Percentiles rank a stretch among this genome's conserved stretches.
These are phyloP conservation scores for Eupithecia pulchellata DNA, from an alignment of 2,888 invertebrate species.

Conservation along the genomic window DNA sequence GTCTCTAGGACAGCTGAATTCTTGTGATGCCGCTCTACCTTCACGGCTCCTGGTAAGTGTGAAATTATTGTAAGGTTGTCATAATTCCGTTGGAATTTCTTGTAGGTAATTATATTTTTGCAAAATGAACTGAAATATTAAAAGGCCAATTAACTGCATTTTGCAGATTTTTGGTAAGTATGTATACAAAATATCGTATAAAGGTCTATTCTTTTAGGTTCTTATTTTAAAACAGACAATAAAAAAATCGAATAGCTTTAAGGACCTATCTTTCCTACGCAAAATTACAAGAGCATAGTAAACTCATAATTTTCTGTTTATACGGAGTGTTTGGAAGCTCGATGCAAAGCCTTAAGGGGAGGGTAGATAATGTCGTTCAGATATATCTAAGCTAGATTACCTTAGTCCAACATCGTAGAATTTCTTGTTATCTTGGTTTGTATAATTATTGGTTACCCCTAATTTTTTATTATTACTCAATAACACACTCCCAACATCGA, in stretches of 20 bases:
- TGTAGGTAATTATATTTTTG: neutral
- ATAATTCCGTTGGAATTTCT: constrained; percentile 5
- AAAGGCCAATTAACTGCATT: constrained; percentile 1
- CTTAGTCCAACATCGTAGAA: too few relatives aligned
- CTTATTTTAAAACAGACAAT: neutral
- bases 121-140: constrained; percentile 7
- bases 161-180: neutral
- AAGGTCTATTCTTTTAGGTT: neutral
- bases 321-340: too few relatives aligned
- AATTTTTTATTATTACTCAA: too few relatives aligned
- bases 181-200: neutral
- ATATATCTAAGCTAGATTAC: too few relatives aligned
- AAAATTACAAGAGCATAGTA: neutral
- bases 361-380: too few relatives aligned
- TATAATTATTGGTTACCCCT: too few relatives aligned
- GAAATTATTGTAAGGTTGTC: neutral
- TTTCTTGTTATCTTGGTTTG: too few relatives aligned
- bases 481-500: too few relatives aligned
- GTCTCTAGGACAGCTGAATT: neutral
- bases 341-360: too few relatives aligned
- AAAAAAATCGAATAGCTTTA: neutral
- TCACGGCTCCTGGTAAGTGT: neutral
- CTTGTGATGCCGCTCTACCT: neutral
- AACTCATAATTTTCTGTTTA: too few relatives aligned
- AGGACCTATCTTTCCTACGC: neutral